These are phyloP conservation scores for Stictonetta naevosa DNA, from an alignment of 2,113 vertebrate genomes.

Conservation along the genomic window DNA sequence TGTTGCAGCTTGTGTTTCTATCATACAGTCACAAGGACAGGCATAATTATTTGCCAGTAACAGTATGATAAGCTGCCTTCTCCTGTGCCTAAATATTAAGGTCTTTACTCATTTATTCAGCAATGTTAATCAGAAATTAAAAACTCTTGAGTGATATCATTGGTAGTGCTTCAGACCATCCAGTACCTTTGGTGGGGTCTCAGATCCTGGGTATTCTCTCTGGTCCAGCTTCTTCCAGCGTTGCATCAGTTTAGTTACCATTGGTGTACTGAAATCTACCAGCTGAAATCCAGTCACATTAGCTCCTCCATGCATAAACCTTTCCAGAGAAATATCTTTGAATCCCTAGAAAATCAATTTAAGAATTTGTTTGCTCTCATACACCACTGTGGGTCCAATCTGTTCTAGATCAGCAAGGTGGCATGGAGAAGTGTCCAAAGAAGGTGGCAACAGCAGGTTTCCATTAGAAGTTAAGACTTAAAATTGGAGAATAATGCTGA, in stretches of 20 bases:
- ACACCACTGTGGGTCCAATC: background rate
- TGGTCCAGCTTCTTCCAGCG: conserved; percentile 99
- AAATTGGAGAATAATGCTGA: background rate
- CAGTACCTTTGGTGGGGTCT: conserved; percentile 93
- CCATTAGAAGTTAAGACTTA: background rate
- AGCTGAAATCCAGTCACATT: conserved; percentile 98
- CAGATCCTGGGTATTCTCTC: conserved; percentile 96
- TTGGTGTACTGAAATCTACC: conserved; percentile 95
- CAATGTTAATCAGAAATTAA: background rate
- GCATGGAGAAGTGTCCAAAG: background rate
- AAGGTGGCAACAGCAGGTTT: background rate
- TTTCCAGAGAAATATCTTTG: conserved; percentile 97
- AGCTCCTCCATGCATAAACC: conserved; percentile 97
- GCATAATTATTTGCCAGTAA: background rate
- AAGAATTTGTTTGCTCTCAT: background rate
- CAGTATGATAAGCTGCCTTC: background rate
- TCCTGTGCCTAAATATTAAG: background rate
- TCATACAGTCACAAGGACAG: background rate
- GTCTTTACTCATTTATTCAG: background rate
- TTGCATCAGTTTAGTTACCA: conserved; percentile 97
- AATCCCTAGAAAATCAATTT: conserved; percentile 87
- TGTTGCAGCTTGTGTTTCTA: conserved; percentile 9
- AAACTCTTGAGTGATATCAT: background rate
- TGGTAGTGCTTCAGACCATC: background rate
- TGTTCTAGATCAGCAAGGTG: conserved; percentile 1